phyloP scores from a whole-genome alignment of 2,113 vertebrate species.

The Pipa parva region DNA sequence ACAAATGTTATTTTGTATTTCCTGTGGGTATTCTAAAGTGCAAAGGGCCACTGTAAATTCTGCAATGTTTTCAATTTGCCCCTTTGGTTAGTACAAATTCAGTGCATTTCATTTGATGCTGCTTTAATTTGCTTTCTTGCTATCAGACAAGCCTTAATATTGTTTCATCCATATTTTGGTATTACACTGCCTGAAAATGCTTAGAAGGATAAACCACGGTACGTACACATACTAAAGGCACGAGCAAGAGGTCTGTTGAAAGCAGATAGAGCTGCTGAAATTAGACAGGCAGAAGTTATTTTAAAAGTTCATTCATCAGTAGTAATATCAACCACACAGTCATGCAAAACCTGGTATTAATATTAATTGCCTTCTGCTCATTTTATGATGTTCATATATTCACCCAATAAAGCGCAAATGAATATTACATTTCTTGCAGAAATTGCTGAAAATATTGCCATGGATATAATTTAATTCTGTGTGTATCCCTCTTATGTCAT shows the following conservation, averaged over 20 bases:
- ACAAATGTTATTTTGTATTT: too few relatives aligned
- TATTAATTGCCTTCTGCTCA: constrained; percentile 39
- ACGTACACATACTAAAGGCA: not conserved
- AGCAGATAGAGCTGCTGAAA: constrained; percentile 3
- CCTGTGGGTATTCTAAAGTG: too few relatives aligned
- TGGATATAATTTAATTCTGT: constrained; percentile 15
- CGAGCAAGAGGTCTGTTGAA: not conserved
- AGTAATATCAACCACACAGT: constrained; percentile 23
- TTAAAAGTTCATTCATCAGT: constrained; percentile 31
- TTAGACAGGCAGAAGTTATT: constrained; percentile 23
- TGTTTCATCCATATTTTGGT: not conserved
- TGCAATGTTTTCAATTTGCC: too few relatives aligned
- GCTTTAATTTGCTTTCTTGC: not conserved
- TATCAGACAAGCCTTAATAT: not conserved
- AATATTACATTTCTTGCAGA: constrained; percentile 41
- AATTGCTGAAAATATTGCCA: constrained; percentile 10
- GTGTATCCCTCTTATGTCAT: constrained; percentile 15
- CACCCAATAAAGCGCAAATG: constrained; percentile 39
- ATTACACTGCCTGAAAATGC: not conserved
- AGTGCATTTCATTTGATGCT: not conserved
- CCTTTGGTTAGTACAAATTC: too few relatives aligned
- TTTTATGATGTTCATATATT: constrained; percentile 43
- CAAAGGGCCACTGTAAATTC: too few relatives aligned
- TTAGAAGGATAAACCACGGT: not conserved
- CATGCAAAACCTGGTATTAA: constrained; percentile 20